Percentiles rank a stretch among this genome's conserved stretches.
phyloP scores from a whole-genome alignment of 1,140 invertebrate genomes.

The Conus ventricosus region DNA sequence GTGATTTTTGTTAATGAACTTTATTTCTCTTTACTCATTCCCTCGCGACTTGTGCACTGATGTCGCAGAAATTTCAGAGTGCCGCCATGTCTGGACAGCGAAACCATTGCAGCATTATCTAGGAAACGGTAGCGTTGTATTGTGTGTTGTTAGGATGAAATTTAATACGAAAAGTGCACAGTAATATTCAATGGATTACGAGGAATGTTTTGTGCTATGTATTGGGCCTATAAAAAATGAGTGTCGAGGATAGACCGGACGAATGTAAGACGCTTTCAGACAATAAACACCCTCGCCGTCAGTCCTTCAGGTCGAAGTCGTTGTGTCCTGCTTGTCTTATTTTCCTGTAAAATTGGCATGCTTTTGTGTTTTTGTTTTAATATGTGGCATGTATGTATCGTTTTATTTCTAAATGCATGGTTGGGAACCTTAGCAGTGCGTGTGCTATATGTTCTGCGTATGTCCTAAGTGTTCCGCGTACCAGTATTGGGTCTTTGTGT shows the following conservation, averaged over 20 bases:
- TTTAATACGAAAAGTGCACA: not conserved
- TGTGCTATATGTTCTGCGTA: not conserved
- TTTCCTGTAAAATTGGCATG: not conserved
- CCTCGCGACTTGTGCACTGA: not conserved
- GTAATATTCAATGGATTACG: not conserved
- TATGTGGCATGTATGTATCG: too few relatives aligned
- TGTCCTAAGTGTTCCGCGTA: not conserved
- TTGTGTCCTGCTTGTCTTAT: not conserved
- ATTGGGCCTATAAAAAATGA: not conserved
- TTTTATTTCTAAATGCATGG: too few relatives aligned
- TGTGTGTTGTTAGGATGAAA: not conserved
- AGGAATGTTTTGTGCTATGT: slow-evolving; percentile 25
- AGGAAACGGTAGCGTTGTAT: not conserved
- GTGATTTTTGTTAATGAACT: slow-evolving; percentile 63
- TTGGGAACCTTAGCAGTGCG: too few relatives aligned
- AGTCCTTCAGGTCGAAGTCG: slow-evolving; percentile 13
- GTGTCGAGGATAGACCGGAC: not conserved
- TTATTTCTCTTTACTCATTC: slow-evolving; percentile 7
- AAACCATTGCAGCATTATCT: not conserved
- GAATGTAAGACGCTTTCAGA: slow-evolving; percentile 19
- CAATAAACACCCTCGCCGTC: slow-evolving; percentile 23
- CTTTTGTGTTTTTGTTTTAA: not conserved
- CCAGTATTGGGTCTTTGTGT: slow-evolving; percentile 16
- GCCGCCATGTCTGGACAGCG: slow-evolving; percentile 21
- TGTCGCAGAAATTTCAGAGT: not conserved